Base-by-base conservation (phyloP, 2,797 vertebrate species). In the Smutsia gigantea region DNA sequence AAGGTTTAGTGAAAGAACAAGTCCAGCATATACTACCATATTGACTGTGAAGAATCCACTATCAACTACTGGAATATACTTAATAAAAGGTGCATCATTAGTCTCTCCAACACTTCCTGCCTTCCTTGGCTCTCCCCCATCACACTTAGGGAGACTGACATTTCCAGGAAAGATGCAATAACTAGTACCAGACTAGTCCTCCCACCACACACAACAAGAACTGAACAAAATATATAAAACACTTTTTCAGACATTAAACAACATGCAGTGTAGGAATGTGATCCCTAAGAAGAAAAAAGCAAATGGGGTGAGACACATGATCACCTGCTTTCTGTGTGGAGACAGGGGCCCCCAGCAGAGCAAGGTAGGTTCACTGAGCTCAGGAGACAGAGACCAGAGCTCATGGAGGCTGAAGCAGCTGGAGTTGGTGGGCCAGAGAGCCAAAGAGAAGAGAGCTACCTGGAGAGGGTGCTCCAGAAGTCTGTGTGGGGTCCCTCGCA, bases 401-500 rank as follows among this genome's bases (percentile, higher is more conserved):
- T 37, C 17, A 12, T 0, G 1, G 37, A 15, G 13, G 37, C 57
- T 15, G 14, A 1, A 7, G 31, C 59, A 63, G 29, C 18, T 27
- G 5, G 49, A 72, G 57, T 23, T 15, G 39, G 31, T n/a, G 3
- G 46, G n/a, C 18, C 69, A 23, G 29, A 59, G 55, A 7, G 7
- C 19, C 63, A 34, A 27, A 4, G 4, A 66, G 72, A 51, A 19
- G 57, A 23, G 27, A 0, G 57, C 31, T 1, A 5, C 69, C 18
- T 8, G 5, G 29, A 82, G 39, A 6, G 1, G 37, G 23, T 4
- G 17, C 46, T 25, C 68, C 87, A 18, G 55, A 72, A 57, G 19
- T 18, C 42, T 21, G 5, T 1, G 8, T 0, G 1, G 31, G 57
- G 8, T 3, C 63, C 27, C 42, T 14, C 0, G 2, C 14, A 18